Conservation (phyloP, 2,888 invertebrate species). For the Caenorhabditis sulstoni region DNA sequence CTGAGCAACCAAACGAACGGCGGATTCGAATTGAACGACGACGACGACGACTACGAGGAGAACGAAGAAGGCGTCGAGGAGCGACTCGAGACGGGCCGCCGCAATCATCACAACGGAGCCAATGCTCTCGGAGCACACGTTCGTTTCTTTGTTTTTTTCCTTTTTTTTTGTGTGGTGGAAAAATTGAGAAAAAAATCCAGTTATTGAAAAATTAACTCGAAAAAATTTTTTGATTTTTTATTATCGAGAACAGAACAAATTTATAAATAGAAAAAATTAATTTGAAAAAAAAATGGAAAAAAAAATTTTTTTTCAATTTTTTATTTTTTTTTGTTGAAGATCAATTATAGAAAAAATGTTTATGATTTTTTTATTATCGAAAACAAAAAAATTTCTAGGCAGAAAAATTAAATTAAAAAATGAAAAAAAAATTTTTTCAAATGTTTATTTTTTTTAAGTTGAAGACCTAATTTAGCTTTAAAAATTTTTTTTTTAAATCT, state of each 20-base stretch:
- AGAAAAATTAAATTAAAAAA: too few species aligned
- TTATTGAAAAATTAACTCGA: neutral
- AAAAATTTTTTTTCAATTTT: too few species aligned
- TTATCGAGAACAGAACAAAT: too few species aligned
- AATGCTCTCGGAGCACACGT: slow-evolving; percentile 44
- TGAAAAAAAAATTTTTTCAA: too few species aligned
- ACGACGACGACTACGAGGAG: slow-evolving; percentile 27
- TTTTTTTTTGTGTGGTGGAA: neutral
- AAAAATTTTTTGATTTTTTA: neutral
- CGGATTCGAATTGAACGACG: slow-evolving; percentile 50
- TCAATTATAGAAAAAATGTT: too few species aligned
- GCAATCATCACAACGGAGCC: slow-evolving; percentile 36
- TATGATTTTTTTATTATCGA: too few species aligned
- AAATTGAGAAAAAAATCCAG: neutral
- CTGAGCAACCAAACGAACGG: slow-evolving; percentile 46
- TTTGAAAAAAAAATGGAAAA: too few species aligned
- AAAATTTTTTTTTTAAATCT: neutral
- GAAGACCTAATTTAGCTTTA: neutral
- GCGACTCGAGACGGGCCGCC: slow-evolving; percentile 25
- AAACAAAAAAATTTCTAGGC: too few species aligned
- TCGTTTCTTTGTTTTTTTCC: neutral
- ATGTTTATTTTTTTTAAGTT: neutral
- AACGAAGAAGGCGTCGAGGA: slow-evolving; percentile 47
- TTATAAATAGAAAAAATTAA: too few species aligned
- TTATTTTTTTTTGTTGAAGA: too few species aligned